A percentile compares a stretch with the other conserved stretches of the same genome.
Evolutionary conservation across 2,113 vertebrate species (phyloP).

Genomic region (Pseudopipra pipra): DNA sequence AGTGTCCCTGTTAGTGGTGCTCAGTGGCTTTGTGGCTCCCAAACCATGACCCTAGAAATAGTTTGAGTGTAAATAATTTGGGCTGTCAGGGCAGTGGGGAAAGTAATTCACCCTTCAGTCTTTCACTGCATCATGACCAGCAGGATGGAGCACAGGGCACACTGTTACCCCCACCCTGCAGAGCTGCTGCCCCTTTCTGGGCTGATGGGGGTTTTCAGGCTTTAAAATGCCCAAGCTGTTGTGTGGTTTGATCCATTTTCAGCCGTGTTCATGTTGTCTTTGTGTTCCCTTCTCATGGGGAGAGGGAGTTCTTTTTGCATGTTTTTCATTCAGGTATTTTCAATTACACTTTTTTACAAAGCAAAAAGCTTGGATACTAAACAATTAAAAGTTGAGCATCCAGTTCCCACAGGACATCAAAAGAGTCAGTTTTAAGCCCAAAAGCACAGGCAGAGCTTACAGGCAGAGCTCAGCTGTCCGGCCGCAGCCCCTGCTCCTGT

Average conservation of each 20-base stretch:
- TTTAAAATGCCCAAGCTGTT: not conserved
- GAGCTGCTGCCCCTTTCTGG: not conserved
- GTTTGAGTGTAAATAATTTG: not conserved
- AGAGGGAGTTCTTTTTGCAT: not conserved
- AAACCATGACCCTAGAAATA: not conserved
- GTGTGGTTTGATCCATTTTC: not conserved
- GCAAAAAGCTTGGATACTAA: not conserved
- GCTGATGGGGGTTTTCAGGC: not conserved
- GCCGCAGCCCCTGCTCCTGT: not conserved
- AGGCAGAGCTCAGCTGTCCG: not conserved
- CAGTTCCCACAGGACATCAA: not conserved
- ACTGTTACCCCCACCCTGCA: not conserved
- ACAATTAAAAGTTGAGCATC: not conserved
- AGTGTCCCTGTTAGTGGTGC: not conserved
- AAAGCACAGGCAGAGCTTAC: not conserved
- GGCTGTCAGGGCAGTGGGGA: not conserved
- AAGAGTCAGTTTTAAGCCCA: not conserved
- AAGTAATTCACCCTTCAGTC: rapidly evolving
- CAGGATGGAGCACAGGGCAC: not conserved
- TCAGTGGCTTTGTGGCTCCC: not conserved
- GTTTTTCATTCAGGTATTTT: not conserved
- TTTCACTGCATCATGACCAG: rapidly evolving
- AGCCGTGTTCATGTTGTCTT: not conserved
- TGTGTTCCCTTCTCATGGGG: not conserved
- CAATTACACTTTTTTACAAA: not conserved